Conservation (phyloP, 92 coral and sea anemone species). For the Hydrozoanthus gracilis region DNA sequence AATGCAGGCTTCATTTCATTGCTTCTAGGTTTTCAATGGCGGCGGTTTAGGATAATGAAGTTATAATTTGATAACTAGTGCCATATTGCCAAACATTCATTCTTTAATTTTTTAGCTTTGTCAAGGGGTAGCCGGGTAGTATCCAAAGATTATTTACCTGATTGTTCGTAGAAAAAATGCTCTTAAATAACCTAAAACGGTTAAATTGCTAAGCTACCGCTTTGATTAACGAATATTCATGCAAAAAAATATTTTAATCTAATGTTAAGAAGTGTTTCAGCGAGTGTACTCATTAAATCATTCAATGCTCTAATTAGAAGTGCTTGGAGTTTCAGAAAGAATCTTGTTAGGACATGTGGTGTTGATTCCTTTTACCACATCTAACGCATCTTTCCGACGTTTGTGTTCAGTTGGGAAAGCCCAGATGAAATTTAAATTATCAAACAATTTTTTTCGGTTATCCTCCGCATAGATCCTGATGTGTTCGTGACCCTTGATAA, state of each 20-base stretch:
- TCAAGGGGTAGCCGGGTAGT: background rate
- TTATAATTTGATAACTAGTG: conserved; percentile 21
- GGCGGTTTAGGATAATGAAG: background rate
- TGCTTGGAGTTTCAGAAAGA: background rate
- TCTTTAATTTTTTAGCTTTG: background rate
- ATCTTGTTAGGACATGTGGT: conserved; percentile 2
- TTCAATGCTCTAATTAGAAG: background rate
- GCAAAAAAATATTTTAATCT: too few species aligned
- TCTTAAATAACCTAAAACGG: too few species aligned
- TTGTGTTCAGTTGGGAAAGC: background rate
- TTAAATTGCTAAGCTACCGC: too few species aligned
- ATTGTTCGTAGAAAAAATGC: background rate
- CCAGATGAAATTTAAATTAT: conserved; percentile 24
- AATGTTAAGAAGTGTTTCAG: too few species aligned
- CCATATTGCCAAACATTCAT: background rate
- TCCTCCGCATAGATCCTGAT: background rate
- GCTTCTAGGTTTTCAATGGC: background rate
- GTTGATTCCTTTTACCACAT: conserved; percentile 26
- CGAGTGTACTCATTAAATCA: background rate
- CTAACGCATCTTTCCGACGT: conserved; percentile 13
- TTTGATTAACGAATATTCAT: too few species aligned
- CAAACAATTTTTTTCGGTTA: background rate
- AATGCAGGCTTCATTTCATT: background rate
- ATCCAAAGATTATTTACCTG: background rate
- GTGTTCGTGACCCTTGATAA: conserved; percentile 20